Conservation (phyloP, 92 coral and sea anemone genomes). For the Epizoanthus ramosus region DNA sequence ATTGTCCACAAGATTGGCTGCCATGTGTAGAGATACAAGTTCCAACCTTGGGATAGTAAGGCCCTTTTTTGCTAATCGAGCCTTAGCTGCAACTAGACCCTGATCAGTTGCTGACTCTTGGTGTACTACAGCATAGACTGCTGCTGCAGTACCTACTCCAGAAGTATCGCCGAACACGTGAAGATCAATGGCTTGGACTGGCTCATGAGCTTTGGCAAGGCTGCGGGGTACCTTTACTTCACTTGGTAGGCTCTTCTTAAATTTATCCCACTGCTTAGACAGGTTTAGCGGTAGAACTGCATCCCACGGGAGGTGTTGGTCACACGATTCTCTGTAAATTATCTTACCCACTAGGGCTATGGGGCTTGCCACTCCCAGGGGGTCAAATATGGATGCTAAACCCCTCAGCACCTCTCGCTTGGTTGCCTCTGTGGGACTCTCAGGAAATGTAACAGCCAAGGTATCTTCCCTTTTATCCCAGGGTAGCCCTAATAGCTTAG, state of each 20-base stretch:
- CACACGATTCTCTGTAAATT: slow-evolving; percentile 52
- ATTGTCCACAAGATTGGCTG: slow-evolving; percentile 50
- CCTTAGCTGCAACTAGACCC: slow-evolving; percentile 54
- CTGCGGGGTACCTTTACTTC: slow-evolving; percentile 45
- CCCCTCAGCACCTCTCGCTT: slow-evolving; percentile 27
- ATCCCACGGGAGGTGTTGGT: slow-evolving; percentile 58
- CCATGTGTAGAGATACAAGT: slow-evolving; percentile 58
- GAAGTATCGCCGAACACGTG: slow-evolving; percentile 59
- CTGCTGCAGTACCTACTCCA: slow-evolving; percentile 50
- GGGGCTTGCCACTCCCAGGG: slow-evolving; percentile 53
- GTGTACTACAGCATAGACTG: slow-evolving; percentile 55
- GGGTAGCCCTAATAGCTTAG: slow-evolving; percentile 53
- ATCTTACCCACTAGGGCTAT: slow-evolving; percentile 55
- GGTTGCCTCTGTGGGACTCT: slow-evolving; percentile 32
- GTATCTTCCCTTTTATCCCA: slow-evolving; percentile 58
- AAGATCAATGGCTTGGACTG: slow-evolving; percentile 37
- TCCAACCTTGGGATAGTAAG: slow-evolving; percentile 49
- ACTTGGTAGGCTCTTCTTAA: slow-evolving; percentile 47
- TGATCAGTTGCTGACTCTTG: slow-evolving; percentile 48
- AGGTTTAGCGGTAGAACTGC: slow-evolving; percentile 13
- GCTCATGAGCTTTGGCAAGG: slow-evolving; percentile 34
- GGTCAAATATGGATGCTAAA: slow-evolving; percentile 50
- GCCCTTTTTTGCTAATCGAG: slow-evolving; percentile 52
- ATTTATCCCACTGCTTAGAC: slow-evolving; percentile 34
- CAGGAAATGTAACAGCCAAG: slow-evolving; percentile 41